Percentiles rank a stretch among this genome's conserved stretches.
These are phyloP conservation scores for Petrocephalus schoutedeni DNA, from an alignment of 2,797 vertebrate genomes.

Conservation along the genomic window DNA sequence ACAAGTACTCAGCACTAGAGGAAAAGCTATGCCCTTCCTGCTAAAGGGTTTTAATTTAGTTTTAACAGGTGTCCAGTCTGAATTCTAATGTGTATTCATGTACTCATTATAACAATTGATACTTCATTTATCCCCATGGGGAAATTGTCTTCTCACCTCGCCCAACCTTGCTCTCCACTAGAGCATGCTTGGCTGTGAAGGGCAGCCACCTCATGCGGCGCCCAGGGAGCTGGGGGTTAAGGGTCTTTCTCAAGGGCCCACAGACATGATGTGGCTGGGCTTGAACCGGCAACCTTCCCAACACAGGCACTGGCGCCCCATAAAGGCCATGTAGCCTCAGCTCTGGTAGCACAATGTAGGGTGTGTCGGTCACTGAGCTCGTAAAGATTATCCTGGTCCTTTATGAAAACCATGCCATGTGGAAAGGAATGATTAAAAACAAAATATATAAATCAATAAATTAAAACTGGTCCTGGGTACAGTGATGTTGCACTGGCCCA, in stretches of 20 bases:
- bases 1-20: not conserved
- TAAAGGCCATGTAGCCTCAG: not conserved
- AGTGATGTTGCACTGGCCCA: not conserved
- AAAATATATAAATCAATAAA: not conserved
- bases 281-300: too few relatives aligned
- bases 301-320: too few relatives aligned
- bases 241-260: too few relatives aligned
- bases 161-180: too few relatives aligned
- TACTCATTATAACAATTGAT: not conserved
- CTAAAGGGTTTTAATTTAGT: not conserved
- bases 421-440: not conserved
- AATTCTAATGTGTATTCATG: not conserved
- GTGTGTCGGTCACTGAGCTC: not conserved
- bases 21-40: not conserved
- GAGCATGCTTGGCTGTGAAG: too few relatives aligned
- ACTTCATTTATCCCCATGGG: too few relatives aligned
- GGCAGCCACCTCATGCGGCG: too few relatives aligned
- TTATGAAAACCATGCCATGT: not conserved
- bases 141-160: too few relatives aligned
- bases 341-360: not conserved
- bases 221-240: too few relatives aligned
- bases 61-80: not conserved
- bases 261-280: too few relatives aligned
- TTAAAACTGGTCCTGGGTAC: not conserved
- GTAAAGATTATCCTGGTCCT: not conserved